Percentiles rank a stretch among this genome's conserved stretches.
phyloP scores from a whole-genome alignment of 2,888 invertebrate species.

The Suillia variegata region DNA sequence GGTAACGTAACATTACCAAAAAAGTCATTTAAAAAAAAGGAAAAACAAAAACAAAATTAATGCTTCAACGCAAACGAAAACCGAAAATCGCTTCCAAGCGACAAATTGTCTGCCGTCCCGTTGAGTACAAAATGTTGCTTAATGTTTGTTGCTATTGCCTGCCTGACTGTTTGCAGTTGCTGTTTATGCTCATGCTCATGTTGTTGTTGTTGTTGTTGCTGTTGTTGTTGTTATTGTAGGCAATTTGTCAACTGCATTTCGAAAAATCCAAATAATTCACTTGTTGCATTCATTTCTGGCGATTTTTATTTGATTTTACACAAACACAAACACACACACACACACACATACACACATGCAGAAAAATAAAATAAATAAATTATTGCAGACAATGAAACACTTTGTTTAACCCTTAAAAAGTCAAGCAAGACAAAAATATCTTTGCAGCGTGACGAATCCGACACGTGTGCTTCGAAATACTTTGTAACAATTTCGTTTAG shows the following conservation, averaged over 20 bases:
- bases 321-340: not conserved
- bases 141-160: not conserved
- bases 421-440: too few relatives aligned
- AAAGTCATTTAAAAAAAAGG: too few relatives aligned
- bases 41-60: too few relatives aligned
- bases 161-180: not conserved
- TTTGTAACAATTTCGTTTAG: too few relatives aligned
- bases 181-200: not conserved
- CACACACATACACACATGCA: not conserved
- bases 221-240: slow-evolving; percentile 5
- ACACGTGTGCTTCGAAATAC: too few relatives aligned
- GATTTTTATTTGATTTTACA: not conserved
- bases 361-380: not conserved
- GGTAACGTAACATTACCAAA: too few relatives aligned
- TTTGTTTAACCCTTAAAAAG: not conserved
- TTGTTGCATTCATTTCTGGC: slow-evolving; percentile 6
- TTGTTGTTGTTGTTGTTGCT: slow-evolving; percentile 6
- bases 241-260: slow-evolving; percentile 12
- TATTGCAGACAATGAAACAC: not conserved
- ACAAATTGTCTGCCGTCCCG: slow-evolving; percentile 11
- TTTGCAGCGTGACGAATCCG: too few relatives aligned
- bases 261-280: slow-evolving; percentile 12
- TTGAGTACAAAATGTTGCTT: too few relatives aligned
- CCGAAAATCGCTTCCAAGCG: too few relatives aligned
- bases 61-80: too few relatives aligned